Conservation (phyloP, 2,888 invertebrate genomes). For the Noctua comes region DNA sequence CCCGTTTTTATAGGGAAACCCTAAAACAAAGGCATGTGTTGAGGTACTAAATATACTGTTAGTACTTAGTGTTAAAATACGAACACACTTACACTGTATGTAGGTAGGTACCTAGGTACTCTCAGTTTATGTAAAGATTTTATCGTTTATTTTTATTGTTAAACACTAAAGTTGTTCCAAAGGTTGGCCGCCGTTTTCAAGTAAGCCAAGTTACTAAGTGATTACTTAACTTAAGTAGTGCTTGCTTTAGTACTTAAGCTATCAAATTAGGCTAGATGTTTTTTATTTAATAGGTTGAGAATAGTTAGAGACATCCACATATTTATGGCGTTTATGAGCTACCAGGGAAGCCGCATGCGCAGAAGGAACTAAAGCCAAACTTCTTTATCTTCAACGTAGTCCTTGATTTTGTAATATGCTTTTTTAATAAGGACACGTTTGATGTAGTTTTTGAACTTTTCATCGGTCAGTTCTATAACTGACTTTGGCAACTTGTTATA, state of each 20-base stretch:
- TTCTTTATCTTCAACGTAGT: too few relatives aligned
- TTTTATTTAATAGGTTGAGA: too few relatives aligned
- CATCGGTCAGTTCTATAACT: too few relatives aligned
- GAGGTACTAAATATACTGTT: neutral
- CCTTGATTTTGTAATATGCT: too few relatives aligned
- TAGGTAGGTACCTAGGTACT: neutral
- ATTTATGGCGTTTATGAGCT: too few relatives aligned
- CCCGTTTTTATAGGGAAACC: too few relatives aligned
- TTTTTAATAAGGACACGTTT: too few relatives aligned
- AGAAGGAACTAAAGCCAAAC: too few relatives aligned
- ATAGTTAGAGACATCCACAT: too few relatives aligned
- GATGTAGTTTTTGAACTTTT: too few relatives aligned
- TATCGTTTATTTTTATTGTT: slow-evolving; percentile 47
- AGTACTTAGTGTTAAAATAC: neutral
- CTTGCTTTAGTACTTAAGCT: slow-evolving; percentile 13
- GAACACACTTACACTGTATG: neutral
- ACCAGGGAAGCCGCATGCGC: too few relatives aligned
- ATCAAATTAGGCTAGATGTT: slow-evolving; percentile 11
- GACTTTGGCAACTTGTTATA: too few relatives aligned
- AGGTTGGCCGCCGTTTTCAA: slow-evolving; percentile 16
- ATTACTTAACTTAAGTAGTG: slow-evolving; percentile 36
- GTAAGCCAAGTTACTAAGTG: slow-evolving; percentile 11
- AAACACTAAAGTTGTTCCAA: slow-evolving; percentile 39
- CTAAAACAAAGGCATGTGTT: neutral
- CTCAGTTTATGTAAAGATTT: slow-evolving; percentile 32